A percentile compares a stretch with the other conserved stretches of the same genome.
These are phyloP conservation scores for Tinea pellionella DNA, from an alignment of 2,888 invertebrate genomes.

Conservation along the genomic window DNA sequence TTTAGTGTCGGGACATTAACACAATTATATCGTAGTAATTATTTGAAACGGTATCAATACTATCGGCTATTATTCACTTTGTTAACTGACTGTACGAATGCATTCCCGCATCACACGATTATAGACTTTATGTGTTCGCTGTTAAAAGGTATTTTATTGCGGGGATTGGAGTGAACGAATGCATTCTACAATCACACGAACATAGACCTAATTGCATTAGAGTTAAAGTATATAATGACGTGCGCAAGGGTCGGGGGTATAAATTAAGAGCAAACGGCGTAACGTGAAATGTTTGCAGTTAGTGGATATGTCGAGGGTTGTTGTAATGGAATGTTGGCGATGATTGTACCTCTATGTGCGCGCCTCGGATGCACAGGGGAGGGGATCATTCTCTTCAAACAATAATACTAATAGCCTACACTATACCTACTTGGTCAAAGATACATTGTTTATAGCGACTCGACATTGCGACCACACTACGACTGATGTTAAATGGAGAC, in stretches of 20 bases:
- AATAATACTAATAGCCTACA: too few relatives aligned
- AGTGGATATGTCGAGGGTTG: slow-evolving; percentile 14
- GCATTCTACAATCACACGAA: too few relatives aligned
- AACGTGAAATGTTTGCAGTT: slow-evolving; percentile 13
- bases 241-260: too few relatives aligned
- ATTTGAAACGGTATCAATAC: background rate
- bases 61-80: slow-evolving; percentile 3
- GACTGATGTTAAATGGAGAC: too few relatives aligned
- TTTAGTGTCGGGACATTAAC: slow-evolving; percentile 13
- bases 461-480: too few relatives aligned
- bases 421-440: too few relatives aligned
- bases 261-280: slow-evolving; percentile 18
- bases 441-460: too few relatives aligned
- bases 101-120: background rate
- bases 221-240: too few relatives aligned
- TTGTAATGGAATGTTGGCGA: background rate
- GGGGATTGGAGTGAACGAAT: background rate
- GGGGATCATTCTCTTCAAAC: too few relatives aligned
- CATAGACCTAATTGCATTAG: too few relatives aligned
- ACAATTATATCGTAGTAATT: slow-evolving; percentile 17
- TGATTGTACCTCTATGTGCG: slow-evolving; percentile 14
- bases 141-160: too few relatives aligned
- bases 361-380: too few relatives aligned
- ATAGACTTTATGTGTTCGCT: slow-evolving; percentile 12
- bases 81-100: background rate